phyloP scores from a whole-genome alignment of 2,113 vertebrate genomes.

The Oostethus manadensis region DNA sequence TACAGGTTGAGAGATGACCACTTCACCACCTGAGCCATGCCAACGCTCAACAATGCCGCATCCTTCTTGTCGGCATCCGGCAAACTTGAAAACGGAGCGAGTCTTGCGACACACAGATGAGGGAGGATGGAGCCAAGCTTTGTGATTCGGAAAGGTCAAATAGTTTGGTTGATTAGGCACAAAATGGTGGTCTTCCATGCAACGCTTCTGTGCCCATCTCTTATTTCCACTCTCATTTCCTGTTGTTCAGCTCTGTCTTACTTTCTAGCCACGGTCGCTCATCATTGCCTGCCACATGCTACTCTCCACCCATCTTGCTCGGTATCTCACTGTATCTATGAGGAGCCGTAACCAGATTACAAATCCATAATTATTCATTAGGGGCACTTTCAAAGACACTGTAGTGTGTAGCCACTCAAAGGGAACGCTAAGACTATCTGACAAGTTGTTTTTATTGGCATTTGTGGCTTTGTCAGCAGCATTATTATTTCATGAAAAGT shows the following conservation, averaged over 20 bases:
- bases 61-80: background rate
- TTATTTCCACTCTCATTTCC: slow-evolving; percentile 46
- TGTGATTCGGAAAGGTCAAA: slow-evolving; percentile 26
- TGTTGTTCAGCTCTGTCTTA: slow-evolving; percentile 20
- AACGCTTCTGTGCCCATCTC: slow-evolving; percentile 15
- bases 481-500: background rate
- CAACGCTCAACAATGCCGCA: background rate
- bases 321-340: slow-evolving; percentile 5
- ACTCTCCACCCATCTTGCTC: background rate
- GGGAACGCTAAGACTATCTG: slow-evolving; percentile 18
- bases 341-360: slow-evolving; percentile 36
- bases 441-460: slow-evolving; percentile 2
- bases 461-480: background rate
- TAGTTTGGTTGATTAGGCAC: slow-evolving; percentile 30
- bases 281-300: slow-evolving; percentile 10
- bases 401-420: slow-evolving; percentile 11
- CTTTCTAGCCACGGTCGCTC: slow-evolving; percentile 31
- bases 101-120: background rate
- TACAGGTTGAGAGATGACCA: too few relatives aligned
- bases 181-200: slow-evolving; percentile 13
- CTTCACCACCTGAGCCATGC: too few relatives aligned
- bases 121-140: slow-evolving; percentile 6
- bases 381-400: slow-evolving; percentile 11
- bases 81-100: background rate
- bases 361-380: slow-evolving; percentile 41